phyloP scores from a whole-genome alignment of 2,888 invertebrate species.

The Sinelater perroti region DNA sequence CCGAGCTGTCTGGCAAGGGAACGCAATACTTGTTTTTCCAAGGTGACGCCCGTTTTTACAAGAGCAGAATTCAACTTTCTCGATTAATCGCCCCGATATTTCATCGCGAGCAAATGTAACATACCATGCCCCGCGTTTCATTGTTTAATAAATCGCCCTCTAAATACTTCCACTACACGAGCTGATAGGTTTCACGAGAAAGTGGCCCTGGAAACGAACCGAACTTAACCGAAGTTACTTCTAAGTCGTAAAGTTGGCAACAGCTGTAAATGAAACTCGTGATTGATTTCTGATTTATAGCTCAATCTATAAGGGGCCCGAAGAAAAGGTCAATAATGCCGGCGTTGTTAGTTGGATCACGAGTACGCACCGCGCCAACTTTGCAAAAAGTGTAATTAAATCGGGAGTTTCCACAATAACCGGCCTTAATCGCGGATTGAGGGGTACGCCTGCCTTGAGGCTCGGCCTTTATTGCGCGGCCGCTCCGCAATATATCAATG shows the following conservation, averaged over 20 bases:
- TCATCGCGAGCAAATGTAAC: no score
- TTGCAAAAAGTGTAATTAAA: constrained; percentile 28
- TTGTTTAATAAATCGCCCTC: constrained; percentile 29
- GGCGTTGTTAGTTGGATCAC: constrained; percentile 34
- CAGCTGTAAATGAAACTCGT: constrained; percentile 43
- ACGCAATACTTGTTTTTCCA: constrained; percentile 14
- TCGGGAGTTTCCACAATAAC: constrained; percentile 13
- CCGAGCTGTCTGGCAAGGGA: constrained; percentile 7
- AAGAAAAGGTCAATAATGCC: constrained; percentile 35
- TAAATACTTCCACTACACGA: constrained; percentile 26
- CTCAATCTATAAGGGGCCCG: constrained; percentile 39
- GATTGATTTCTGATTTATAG: constrained; percentile 46
- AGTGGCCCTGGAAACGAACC: constrained; percentile 34
- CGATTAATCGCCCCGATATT: no score
- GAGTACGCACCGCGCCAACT: constrained; percentile 25
- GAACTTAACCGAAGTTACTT: constrained; percentile 37
- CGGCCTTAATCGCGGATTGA: no score
- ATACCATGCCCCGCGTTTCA: no score
- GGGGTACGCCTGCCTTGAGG: no score
- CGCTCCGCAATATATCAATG: constrained; percentile 10
- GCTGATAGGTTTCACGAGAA: constrained; percentile 29
- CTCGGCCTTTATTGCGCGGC: neutral
- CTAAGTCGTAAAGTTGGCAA: constrained; percentile 40
- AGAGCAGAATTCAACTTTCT: no score
- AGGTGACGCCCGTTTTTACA: neutral